A percentile compares a stretch with the other conserved stretches of the same genome.
Evolutionary conservation across 2,888 invertebrate species (phyloP).

Genomic region (Amphipoea oculea): DNA sequence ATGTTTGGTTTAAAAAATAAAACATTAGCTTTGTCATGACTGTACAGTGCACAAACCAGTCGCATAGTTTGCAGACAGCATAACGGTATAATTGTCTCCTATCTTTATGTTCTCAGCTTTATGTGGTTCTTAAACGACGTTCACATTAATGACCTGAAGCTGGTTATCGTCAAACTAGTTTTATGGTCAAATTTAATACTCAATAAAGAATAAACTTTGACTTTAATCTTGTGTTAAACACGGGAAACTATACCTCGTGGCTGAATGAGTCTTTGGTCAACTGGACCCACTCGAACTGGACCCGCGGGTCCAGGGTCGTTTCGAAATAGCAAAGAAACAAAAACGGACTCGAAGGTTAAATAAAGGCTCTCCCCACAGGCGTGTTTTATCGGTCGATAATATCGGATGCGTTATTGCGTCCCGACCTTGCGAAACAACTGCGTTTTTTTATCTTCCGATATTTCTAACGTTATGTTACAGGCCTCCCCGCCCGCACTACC

Average conservation of each 20-base stretch:
- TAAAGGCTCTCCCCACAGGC: not conserved
- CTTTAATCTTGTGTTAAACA: not conserved
- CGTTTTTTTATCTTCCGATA: no score
- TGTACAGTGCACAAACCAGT: not conserved
- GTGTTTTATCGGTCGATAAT: not conserved
- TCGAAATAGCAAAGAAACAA: not conserved
- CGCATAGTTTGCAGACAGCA: not conserved
- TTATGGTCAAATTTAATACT: not conserved
- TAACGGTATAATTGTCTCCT: not conserved
- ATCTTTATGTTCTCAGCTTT: not conserved
- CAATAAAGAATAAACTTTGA: not conserved
- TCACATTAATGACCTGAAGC: not conserved
- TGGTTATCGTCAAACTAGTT: not conserved
- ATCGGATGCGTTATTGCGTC: not conserved
- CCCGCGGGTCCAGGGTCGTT: not conserved
- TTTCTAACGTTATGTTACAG: no score
- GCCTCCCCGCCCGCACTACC: no score
- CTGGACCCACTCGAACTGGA: no score
- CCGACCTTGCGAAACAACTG: no score
- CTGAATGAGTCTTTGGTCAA: no score
- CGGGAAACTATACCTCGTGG: not conserved
- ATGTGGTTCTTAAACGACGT: not conserved
- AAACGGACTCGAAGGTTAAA: not conserved
- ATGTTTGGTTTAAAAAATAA: not conserved
- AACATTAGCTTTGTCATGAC: not conserved